phyloP scores from a whole-genome alignment of 2,113 vertebrate species.

The Semnornis frantzii region DNA sequence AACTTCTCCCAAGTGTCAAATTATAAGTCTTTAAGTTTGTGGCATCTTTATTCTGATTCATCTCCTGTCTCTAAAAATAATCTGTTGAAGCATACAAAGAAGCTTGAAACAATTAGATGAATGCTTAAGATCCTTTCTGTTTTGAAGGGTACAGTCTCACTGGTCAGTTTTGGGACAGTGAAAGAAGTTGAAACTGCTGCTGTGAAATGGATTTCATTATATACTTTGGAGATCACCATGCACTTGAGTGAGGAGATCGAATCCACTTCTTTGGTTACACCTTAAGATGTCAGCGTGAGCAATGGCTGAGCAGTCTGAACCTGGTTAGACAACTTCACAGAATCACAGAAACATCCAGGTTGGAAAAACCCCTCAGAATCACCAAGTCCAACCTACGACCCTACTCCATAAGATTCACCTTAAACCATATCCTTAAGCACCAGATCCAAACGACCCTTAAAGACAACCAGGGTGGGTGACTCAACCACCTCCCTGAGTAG shows the following conservation, averaged over 20 bases:
- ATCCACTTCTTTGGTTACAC: neutral
- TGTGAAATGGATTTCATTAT: neutral
- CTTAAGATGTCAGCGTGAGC: neutral
- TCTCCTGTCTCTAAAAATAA: neutral
- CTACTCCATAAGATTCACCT: no score
- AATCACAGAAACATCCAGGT: no score
- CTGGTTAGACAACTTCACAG: no score
- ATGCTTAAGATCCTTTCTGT: neutral
- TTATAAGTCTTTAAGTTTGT: neutral
- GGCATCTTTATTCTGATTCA: neutral
- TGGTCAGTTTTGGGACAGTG: neutral
- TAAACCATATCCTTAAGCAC: no score
- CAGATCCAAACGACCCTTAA: no score
- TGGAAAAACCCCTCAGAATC: no score
- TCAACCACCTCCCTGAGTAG: no score
- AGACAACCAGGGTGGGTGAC: no score
- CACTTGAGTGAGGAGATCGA: neutral
- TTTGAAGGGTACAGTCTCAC: neutral
- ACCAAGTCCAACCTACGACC: no score
- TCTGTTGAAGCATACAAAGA: neutral
- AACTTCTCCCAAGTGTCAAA: neutral
- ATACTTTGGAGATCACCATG: neutral
- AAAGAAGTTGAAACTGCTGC: neutral
- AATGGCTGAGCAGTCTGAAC: neutral
- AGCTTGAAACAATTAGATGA: neutral